Percentiles rank a stretch among this genome's conserved stretches.
phyloP scores from a whole-genome alignment of 2,888 invertebrate genomes.

The Epsilonema sp. region DNA sequence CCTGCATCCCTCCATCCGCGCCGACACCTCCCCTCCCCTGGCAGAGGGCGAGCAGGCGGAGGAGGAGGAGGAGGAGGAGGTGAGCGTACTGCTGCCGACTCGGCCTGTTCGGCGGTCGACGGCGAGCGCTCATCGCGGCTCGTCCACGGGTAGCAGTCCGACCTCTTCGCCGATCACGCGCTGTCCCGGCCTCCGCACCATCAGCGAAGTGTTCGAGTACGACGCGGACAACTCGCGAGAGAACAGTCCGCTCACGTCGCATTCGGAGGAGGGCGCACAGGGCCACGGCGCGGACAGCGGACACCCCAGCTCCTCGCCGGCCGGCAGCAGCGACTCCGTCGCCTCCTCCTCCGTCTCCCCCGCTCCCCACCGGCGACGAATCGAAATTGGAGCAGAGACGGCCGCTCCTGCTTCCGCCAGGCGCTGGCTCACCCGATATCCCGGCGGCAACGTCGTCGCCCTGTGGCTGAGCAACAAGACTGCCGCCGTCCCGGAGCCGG shows the following conservation, averaged over 20 bases:
- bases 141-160: neutral
- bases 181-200: conserved; percentile 1
- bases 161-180: neutral
- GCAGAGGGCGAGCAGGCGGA: too few relatives aligned
- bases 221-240: neutral
- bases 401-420: too few relatives aligned
- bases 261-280: conserved; percentile 1
- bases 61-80: neutral
- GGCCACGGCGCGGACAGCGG: conserved; percentile 35
- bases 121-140: neutral
- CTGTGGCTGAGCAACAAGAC: too few relatives aligned
- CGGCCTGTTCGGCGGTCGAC: neutral
- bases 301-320: conserved; percentile 30
- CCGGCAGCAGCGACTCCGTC: conserved; percentile 34
- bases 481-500: too few relatives aligned
- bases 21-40: neutral
- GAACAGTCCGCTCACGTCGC: conserved; percentile 1
- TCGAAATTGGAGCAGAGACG: too few relatives aligned
- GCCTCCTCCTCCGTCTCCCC: too few relatives aligned
- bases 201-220: conserved; percentile 4
- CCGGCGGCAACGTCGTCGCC: too few relatives aligned
- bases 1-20: too few relatives aligned
- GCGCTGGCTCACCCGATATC: too few relatives aligned
- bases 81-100: neutral
- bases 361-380: too few relatives aligned